Conservation (phyloP, 2,888 invertebrate genomes). For the Lycophotia porphyrea region DNA sequence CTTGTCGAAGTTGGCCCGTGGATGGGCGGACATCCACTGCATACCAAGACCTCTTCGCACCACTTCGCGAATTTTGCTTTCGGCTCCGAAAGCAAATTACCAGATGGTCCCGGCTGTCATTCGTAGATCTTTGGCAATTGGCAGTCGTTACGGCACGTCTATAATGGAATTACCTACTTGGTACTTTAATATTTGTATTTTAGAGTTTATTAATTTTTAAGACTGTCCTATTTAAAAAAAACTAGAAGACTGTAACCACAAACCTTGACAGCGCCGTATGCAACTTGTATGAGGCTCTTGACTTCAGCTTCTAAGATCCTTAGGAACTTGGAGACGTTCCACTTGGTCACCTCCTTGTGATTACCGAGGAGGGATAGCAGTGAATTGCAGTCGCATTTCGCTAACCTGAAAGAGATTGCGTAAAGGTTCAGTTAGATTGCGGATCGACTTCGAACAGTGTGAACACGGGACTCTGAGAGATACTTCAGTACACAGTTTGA, state of each 20-base stretch:
- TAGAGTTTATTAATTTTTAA: not conserved
- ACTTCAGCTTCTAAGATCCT: constrained; percentile 88
- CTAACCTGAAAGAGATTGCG: constrained; percentile 71
- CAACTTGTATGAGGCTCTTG: constrained; percentile 88
- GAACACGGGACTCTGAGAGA: not conserved
- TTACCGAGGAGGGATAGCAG: constrained; percentile 88
- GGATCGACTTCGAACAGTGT: not conserved
- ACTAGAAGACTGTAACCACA: not conserved
- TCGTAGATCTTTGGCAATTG: not conserved
- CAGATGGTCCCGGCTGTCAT: not conserved
- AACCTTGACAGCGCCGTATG: constrained; percentile 87
- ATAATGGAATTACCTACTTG: not conserved
- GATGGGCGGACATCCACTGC: not conserved
- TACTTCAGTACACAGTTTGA: not conserved
- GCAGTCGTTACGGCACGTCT: not conserved
- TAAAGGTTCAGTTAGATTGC: not conserved
- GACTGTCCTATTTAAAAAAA: not conserved
- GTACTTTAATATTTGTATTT: not conserved
- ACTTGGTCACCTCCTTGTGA: constrained; percentile 90
- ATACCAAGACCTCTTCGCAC: not conserved
- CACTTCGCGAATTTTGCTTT: no score
- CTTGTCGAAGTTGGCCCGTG: not conserved
- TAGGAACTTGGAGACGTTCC: constrained; percentile 89
- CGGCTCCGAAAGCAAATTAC: not conserved
- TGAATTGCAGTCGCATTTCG: constrained; percentile 87